A percentile compares a stretch with the other conserved stretches of the same genome.
Evolutionary conservation across 1,140 invertebrate genomes (phyloP).

Genomic region (Eufriesea mexicana): DNA sequence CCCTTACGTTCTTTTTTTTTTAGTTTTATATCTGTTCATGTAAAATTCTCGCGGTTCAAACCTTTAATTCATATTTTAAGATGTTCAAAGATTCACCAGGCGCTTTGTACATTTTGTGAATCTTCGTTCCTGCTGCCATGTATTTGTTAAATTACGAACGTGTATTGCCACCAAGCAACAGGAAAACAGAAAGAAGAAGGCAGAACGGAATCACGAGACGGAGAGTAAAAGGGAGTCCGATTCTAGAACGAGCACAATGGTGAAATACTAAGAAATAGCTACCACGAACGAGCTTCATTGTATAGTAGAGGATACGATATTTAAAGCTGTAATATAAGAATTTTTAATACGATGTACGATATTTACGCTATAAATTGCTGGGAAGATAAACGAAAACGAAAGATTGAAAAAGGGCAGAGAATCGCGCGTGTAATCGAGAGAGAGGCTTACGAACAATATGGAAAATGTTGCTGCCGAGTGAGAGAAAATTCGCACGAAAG

Average conservation of each 20-base stretch:
- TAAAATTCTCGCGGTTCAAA: background rate
- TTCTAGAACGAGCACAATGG: constrained; percentile 4
- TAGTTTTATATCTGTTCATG: background rate
- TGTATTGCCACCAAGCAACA: background rate
- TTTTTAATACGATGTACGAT: constrained; percentile 56
- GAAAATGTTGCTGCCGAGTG: background rate
- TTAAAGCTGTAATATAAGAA: constrained; percentile 64
- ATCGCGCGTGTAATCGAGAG: constrained; percentile 20
- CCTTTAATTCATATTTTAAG: background rate
- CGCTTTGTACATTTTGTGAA: constrained; percentile 3
- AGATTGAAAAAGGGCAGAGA: background rate
- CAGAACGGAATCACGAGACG: background rate
- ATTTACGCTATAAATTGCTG: constrained; percentile 46
- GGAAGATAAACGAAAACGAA: background rate
- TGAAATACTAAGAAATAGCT: constrained; percentile 34
- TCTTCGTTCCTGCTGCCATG: constrained; percentile 10
- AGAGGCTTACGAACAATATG: constrained; percentile 41
- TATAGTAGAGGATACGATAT: constrained; percentile 69
- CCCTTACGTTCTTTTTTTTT: background rate
- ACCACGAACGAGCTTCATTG: constrained; percentile 65
- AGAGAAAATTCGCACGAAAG: background rate
- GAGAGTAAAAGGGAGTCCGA: background rate
- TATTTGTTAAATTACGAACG: constrained; percentile 5
- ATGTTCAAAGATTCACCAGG: background rate
- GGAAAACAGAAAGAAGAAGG: background rate